Evolutionary conservation across 2,113 vertebrate genomes (phyloP).

Genomic region (Crocuta crocuta): DNA sequence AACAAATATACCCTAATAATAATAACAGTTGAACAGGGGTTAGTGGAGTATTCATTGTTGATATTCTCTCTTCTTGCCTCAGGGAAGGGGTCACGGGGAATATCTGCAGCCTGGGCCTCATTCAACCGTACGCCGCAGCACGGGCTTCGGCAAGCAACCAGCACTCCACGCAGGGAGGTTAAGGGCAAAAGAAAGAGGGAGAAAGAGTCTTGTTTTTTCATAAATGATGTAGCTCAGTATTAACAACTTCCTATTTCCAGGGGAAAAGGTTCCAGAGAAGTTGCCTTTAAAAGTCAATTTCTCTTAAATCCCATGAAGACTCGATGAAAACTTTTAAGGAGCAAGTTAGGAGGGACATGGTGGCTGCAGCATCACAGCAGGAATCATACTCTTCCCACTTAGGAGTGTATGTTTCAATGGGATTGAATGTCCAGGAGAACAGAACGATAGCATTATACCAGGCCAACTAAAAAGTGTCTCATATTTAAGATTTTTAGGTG

Average conservation of each 20-base stretch:
- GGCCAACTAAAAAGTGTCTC: background rate
- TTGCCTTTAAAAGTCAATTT: constrained; percentile 20
- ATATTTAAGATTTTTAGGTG: background rate
- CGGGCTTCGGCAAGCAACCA: background rate
- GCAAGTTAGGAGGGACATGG: background rate
- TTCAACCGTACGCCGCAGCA: background rate
- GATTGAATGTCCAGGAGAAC: background rate
- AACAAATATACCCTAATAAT: background rate
- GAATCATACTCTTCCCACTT: background rate
- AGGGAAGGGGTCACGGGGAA: background rate
- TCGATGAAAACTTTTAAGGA: background rate
- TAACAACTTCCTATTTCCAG: background rate
- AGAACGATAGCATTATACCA: background rate
- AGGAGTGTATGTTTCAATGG: background rate
- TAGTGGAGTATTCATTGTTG: background rate
- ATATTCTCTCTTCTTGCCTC: background rate
- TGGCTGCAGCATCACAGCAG: background rate
- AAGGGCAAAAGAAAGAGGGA: background rate
- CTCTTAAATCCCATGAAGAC: background rate
- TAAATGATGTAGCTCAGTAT: background rate
- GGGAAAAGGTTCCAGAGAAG: background rate
- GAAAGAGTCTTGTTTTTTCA: background rate
- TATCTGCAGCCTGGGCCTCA: background rate
- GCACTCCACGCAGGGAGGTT: background rate
- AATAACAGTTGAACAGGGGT: background rate